Percentiles rank a stretch among this genome's conserved stretches.
Evolutionary conservation across 2,113 vertebrate genomes (phyloP).

Genomic region (Sinocyclocheilus anophthalmus): DNA sequence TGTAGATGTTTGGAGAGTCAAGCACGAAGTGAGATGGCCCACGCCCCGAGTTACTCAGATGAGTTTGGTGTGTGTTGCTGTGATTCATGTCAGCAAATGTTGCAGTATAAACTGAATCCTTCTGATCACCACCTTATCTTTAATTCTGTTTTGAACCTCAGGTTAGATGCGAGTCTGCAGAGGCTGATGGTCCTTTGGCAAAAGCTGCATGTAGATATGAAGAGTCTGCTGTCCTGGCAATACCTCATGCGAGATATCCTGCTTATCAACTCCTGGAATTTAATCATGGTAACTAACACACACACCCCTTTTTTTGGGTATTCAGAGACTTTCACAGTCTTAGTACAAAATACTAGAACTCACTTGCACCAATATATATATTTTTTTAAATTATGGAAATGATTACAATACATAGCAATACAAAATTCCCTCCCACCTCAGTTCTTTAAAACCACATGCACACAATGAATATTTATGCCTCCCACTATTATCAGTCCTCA

Average conservation of each 20-base stretch:
- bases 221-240: slow-evolving; percentile 88
- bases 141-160: slow-evolving; percentile 55
- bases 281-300: slow-evolving; percentile 78
- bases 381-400: background rate
- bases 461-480: no score
- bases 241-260: slow-evolving; percentile 85
- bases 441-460: no score
- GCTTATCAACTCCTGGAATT: slow-evolving; percentile 88
- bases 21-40: no score
- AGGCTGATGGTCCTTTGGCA: slow-evolving; percentile 82
- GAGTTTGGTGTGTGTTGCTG: no score
- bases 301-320: background rate
- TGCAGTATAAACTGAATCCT: background rate
- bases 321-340: background rate
- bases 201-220: slow-evolving; percentile 84
- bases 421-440: no score
- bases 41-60: no score
- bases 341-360: background rate
- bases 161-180: slow-evolving; percentile 85
- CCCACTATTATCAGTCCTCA: no score
- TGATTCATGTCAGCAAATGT: background rate
- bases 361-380: background rate
- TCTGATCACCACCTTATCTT: background rate
- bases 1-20: no score
- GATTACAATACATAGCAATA: background rate